Evolutionary conservation across 2,113 vertebrate genomes (phyloP).

Genomic region (Arenaria interpres): DNA sequence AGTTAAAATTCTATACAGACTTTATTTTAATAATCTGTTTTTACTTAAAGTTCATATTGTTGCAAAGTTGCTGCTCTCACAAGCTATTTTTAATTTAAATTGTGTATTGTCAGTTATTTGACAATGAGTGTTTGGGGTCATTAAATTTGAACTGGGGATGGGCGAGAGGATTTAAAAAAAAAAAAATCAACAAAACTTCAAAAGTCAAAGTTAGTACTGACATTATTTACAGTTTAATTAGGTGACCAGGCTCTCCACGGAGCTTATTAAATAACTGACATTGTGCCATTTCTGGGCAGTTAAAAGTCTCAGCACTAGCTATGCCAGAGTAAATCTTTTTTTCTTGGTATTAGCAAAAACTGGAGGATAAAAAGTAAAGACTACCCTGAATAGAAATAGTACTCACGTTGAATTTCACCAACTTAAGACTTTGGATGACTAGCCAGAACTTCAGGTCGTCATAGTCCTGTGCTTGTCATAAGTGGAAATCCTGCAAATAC

Average conservation of each 20-base stretch:
- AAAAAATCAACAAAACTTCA: neutral
- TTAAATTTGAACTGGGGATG: neutral
- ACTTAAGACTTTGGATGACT: neutral
- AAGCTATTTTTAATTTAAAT: neutral
- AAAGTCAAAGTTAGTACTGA: neutral
- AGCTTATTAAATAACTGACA: neutral
- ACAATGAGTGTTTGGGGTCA: neutral
- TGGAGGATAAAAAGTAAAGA: neutral
- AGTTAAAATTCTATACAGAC: neutral
- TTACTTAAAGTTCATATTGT: neutral
- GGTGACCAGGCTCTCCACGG: neutral
- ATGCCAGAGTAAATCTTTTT: neutral
- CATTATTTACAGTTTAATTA: neutral
- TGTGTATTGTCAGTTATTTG: neutral
- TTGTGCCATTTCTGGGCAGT: neutral
- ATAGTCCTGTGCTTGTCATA: neutral
- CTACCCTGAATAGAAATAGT: neutral
- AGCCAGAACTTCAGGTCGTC: neutral
- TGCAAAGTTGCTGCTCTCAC: neutral
- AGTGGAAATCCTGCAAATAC: neutral
- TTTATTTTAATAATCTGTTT: slow-evolving; percentile 10
- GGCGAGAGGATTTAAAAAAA: neutral
- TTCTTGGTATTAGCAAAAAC: neutral
- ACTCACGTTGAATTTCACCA: neutral
- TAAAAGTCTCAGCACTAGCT: neutral